A percentile compares a stretch with the other conserved stretches of the same genome.
Conservation (phyloP, 2,797 vertebrate genomes). For the Dipus sagitta region DNA sequence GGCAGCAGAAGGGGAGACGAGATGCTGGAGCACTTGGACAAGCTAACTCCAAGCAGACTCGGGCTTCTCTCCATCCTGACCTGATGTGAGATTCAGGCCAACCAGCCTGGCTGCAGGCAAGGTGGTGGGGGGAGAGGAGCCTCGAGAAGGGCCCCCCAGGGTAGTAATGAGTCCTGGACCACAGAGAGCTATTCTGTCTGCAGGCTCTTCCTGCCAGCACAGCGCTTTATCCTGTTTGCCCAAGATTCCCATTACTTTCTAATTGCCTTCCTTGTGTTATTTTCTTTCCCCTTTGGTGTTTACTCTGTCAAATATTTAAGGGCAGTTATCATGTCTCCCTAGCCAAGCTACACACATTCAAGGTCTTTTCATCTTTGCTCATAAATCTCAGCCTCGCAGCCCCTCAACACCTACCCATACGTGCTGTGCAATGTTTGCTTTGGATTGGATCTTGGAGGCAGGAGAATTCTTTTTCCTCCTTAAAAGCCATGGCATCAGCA, state of each 20-base stretch:
- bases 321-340: slow-evolving; percentile 82
- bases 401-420: slow-evolving; percentile 80
- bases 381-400: slow-evolving; percentile 83
- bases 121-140: not conserved
- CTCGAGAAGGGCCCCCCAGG: not conserved
- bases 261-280: slow-evolving; percentile 73
- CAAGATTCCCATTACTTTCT: slow-evolving; percentile 72
- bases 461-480: slow-evolving; percentile 64
- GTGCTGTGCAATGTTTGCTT: slow-evolving; percentile 79
- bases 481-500: slow-evolving; percentile 71
- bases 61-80: not conserved
- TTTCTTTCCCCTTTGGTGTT: slow-evolving; percentile 80
- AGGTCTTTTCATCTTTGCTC: slow-evolving; percentile 84
- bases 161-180: not conserved
- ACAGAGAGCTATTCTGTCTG: slow-evolving; percentile 36
- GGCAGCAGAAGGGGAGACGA: not conserved
- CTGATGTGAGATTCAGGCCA: slow-evolving; percentile 17
- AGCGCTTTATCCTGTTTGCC: slow-evolving; percentile 66
- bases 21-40: not conserved
- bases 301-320: slow-evolving; percentile 84
- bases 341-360: slow-evolving; percentile 82
- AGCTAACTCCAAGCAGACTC: not conserved
- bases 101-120: not conserved
- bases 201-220: slow-evolving; percentile 46
- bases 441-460: slow-evolving; percentile 74